Base-by-base conservation (phyloP, 1,140 invertebrate genomes). In the Ylistrum balloti region DNA sequence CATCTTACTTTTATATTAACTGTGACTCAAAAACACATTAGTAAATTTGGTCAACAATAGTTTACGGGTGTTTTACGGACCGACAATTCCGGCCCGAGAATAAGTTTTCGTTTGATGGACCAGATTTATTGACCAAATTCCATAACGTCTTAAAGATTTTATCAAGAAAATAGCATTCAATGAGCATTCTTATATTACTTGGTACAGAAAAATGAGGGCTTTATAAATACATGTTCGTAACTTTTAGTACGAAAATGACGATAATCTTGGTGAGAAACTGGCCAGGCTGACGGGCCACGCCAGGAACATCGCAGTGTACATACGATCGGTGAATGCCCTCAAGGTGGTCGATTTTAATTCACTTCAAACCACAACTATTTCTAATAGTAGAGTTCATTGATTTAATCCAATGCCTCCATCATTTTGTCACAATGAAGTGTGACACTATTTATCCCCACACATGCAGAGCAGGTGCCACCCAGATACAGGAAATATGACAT, bases 51-150 rank as follows among this genome's bases (percentile, higher is more conserved):
- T 74, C 56, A 74, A 74, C 56, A 74, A 74, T 74, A 74, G 56
- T 74, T 74, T 74, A 74, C 22, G 56, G 56, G 56, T 74, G 17
- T 74, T 74, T n/a, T 74, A 74, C 56, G 56, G 56, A 74, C 56
- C 56, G 28, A 74, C 56, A 74, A n/a, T 74, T 74, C 56, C 56
- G n/a, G 56, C 5, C 56, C 22, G 56, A n/a, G 56, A 74, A 74
- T 74, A 74, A n/a, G 22, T 74, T 74, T 74, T 74, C 56, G 56
- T 74, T 74, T 74, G 56, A 74, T 74, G 56, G n/a, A 74, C 56
- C n/a, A 1, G 56, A n/a, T 74, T 74, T 74, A 74, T 74, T 74
- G 56, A 28, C 56, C 56, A 74, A 74, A 74, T 74, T 74, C 56
- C 56, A 74, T 74, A 74, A 28, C 22, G 56, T 74, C 56, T 28